Conservation (phyloP, 2,113 vertebrate species). For the Myanophis thanlyinensis region DNA sequence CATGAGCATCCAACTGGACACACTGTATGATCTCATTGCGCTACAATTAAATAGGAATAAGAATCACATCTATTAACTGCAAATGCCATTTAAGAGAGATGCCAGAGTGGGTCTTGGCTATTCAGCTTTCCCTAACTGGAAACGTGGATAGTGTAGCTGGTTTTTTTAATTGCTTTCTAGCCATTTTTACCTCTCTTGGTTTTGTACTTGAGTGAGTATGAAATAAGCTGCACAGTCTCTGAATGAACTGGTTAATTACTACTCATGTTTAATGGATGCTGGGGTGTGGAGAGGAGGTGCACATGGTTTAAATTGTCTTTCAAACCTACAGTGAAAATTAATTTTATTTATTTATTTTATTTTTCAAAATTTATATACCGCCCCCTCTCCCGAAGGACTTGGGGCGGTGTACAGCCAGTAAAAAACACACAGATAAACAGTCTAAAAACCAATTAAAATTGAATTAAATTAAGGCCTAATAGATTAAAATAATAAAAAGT, state of each 20-base stretch:
- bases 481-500: no score
- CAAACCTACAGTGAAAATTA: not conserved
- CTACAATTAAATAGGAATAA: slow-evolving; percentile 53
- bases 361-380: no score
- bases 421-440: no score
- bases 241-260: not conserved
- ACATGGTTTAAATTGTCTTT: not conserved
- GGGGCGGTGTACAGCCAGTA: no score
- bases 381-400: no score
- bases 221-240: not conserved
- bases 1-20: slow-evolving; percentile 52
- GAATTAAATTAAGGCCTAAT: no score
- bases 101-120: not conserved
- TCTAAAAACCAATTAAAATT: no score
- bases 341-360: no score
- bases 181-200: not conserved
- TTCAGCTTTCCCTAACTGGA: not conserved
- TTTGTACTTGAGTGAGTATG: not conserved
- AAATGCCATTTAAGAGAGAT: not conserved
- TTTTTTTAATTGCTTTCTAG: not conserved
- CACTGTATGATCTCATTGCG: slow-evolving; percentile 68
- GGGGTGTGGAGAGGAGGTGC: not conserved
- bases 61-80: slow-evolving; percentile 40
- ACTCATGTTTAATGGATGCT: not conserved
- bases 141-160: not conserved